These are phyloP conservation scores for Dendroctonus ponderosae DNA, from an alignment of 1,140 invertebrate species.

Conservation along the genomic window DNA sequence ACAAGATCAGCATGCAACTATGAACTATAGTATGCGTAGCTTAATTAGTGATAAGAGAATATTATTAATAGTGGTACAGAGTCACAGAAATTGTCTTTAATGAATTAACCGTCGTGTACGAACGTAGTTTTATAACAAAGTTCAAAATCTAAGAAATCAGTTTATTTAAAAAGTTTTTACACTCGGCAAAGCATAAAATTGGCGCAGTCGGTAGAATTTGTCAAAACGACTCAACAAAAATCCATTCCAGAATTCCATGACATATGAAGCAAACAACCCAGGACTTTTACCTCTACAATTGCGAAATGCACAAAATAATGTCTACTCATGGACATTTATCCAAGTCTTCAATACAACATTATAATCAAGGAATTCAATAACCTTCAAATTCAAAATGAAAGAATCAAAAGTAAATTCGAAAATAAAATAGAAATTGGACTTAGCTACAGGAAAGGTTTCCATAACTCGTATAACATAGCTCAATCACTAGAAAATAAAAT, in stretches of 20 bases:
- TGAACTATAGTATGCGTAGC: too few relatives aligned
- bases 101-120: too few relatives aligned
- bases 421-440: background rate
- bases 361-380: constrained; percentile 10
- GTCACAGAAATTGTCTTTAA: too few relatives aligned
- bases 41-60: too few relatives aligned
- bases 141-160: too few relatives aligned
- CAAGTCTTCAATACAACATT: constrained; percentile 13
- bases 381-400: constrained; percentile 7
- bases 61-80: too few relatives aligned
- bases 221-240: too few relatives aligned
- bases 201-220: too few relatives aligned
- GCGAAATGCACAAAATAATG: constrained; percentile 6
- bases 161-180: too few relatives aligned
- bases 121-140: too few relatives aligned
- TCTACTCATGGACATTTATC: constrained; percentile 25
- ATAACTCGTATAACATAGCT: constrained; percentile 2
- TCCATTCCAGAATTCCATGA: constrained; percentile 15
- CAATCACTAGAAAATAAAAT: constrained; percentile 10
- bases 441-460: constrained; percentile 1
- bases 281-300: constrained; percentile 28
- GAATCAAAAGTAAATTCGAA: constrained; percentile 1
- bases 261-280: constrained; percentile 21
- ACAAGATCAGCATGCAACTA: too few relatives aligned
- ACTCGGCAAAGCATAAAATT: too few relatives aligned